phyloP scores from a whole-genome alignment of 2,888 invertebrate genomes.

The Barypeithes pellucidus region DNA sequence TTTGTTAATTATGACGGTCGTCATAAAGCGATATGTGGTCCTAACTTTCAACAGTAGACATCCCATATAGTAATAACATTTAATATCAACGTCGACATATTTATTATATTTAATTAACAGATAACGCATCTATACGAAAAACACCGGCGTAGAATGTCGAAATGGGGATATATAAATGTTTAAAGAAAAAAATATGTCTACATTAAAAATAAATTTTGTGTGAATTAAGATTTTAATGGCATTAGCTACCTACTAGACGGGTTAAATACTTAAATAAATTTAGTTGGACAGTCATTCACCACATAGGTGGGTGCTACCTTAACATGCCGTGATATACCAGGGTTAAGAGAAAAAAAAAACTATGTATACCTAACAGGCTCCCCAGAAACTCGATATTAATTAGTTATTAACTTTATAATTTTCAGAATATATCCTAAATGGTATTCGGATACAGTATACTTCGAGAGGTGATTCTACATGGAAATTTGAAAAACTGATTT shows the following conservation, averaged over 20 bases:
- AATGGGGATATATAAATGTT: conserved; percentile 9
- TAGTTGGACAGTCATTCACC: neutral
- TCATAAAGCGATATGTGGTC: conserved; percentile 44
- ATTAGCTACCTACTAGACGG: conserved; percentile 4
- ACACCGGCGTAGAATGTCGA: conserved; percentile 23
- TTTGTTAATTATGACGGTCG: conserved; percentile 24
- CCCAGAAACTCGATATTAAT: too few relatives aligned
- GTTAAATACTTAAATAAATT: conserved; percentile 11
- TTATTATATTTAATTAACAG: conserved; percentile 47
- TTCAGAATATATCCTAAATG: too few relatives aligned
- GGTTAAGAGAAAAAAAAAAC: too few relatives aligned
- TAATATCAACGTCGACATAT: conserved; percentile 38
- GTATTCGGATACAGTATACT: too few relatives aligned
- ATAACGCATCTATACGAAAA: conserved; percentile 39
- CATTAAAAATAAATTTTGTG: conserved; percentile 27
- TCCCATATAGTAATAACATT: conserved; percentile 19
- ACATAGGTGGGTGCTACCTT: conserved; percentile 34
- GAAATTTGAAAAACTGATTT: too few relatives aligned
- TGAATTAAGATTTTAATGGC: conserved; percentile 30
- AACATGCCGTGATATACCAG: neutral
- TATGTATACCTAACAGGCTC: too few relatives aligned
- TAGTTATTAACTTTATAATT: too few relatives aligned
- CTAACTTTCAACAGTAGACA: conserved; percentile 31
- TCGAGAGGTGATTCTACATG: too few relatives aligned
- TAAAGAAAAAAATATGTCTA: conserved; percentile 28